Base-by-base conservation (phyloP, 1,140 invertebrate species). In the Araneus ventricosus region DNA sequence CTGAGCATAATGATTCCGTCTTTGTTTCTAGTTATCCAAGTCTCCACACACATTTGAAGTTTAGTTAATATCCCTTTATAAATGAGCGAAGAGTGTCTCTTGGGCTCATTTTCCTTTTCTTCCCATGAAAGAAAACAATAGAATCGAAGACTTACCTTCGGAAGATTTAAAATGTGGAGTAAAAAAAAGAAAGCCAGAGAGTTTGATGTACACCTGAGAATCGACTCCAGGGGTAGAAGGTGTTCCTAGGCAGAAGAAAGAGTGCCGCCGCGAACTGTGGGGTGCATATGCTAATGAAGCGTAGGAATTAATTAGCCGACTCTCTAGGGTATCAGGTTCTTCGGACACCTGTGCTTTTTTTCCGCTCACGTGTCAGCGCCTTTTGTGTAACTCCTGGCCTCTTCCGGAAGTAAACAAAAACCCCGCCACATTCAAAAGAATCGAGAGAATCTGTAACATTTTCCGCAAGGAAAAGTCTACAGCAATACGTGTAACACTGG, bases 281-380 rank as follows among this genome's bases (percentile, higher is more conserved):
- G 91, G 70, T 93, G 45, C 82, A 57, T 87, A 93, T 93, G 91
- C 22, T 93, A 93, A 93, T 93, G 85, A 87, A 57, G 63, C 84
- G 67, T 39, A 79, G 37, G 91, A 93, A 93, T 93, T 93, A 87
- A 93, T 93, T 86, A 93, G 27, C 59, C 27, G 30, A 61, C 82
- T 22, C 91, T 63, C 37, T 61, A 93, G 91, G 91, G 85, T 84
- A 70, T 39, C 89, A 85, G 30, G 67, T 37, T 75, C 80, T 45
- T 59, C 37, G 67, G 90, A 86, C 91, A 93, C 91, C 91, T 93
- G 91, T 67, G 45, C 85, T 37, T 34, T 45, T 75, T 70, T 86
- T 45, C 67, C 87, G 41, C 63, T 45, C 61, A 41, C 39, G 57
- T 86, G 80, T 82, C 80, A 82, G 80, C 85, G 59, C 41, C 80